Evolutionary conservation across 2,797 vertebrate genomes (phyloP), one percentile per base, ranked within the genome.

Genomic region (Crenichthys baileyi): DNA sequence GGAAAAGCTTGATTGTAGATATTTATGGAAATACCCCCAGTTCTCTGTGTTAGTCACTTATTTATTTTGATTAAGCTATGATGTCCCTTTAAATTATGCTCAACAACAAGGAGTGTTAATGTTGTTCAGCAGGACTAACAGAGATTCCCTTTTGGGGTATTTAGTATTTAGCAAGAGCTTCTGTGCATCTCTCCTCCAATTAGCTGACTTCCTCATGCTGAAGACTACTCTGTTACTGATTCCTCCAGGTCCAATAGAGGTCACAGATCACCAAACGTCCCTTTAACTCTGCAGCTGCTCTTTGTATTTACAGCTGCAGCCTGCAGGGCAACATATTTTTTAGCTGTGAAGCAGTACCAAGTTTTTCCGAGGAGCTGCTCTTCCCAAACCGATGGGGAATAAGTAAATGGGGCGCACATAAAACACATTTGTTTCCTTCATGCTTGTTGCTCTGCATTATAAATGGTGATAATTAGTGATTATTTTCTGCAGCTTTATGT

Each of bases 361-460:
- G 48, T 53, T 71, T 46, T 67, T 48, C 65, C n/a, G 26, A 58
- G 3, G 22, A 71, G 68, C 70, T 2, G 56, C 67, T 73, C 46
- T 20, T 55, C 22, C 0, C 0, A 3, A 39, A 71, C 51, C 58
- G 31, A 65, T 3, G 13, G 68, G 75, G 70, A 81, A 82, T 55
- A 70, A 79, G 55, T 16, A 15, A 48, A 74, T 50, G 50, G 60
- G 16, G 24, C 0, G 11, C 16, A 70, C 0, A 50, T 77, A 78
- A 81, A 87, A 82, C 79, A 72, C 81, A 76, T 79, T 80, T 67
- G 36, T 78, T 71, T 75, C 70, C 60, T 83, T 81, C 82, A 75
- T 53, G 61, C 76, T 55, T 70, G 70, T 20, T 85, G 80, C 77
- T 67, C 79, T 71, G 65, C 41, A 39, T 84, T 83, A 44, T 44